phyloP scores from a whole-genome alignment of 2,888 invertebrate species.

The Loripinus fragilis region DNA sequence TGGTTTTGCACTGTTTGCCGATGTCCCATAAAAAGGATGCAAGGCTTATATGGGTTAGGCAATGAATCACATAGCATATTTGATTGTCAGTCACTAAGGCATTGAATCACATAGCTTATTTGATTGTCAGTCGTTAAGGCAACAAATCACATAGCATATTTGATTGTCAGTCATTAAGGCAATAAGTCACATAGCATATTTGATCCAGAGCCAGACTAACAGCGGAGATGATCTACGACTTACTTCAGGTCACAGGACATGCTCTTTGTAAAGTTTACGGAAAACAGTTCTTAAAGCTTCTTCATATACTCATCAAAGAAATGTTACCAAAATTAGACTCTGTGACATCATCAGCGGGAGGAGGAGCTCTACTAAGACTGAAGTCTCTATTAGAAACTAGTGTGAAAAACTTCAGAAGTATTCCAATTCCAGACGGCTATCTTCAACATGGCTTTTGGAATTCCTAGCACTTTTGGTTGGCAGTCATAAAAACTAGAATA shows the following conservation, averaged over 20 bases:
- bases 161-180: slow-evolving; percentile 92
- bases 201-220: slow-evolving; percentile 91
- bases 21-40: too few species aligned
- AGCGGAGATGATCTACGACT: slow-evolving; percentile 91
- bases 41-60: too few species aligned
- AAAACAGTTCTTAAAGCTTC: slow-evolving; percentile 91
- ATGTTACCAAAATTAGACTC: slow-evolving; percentile 89
- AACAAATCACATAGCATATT: slow-evolving; percentile 89
- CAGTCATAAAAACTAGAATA: too few species aligned
- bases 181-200: too few species aligned
- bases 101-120: too few species aligned
- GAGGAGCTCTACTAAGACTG: slow-evolving; percentile 91
- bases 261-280: slow-evolving; percentile 89
- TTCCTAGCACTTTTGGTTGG: slow-evolving; percentile 47
- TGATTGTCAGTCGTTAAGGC: slow-evolving; percentile 87
- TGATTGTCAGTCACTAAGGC: too few species aligned
- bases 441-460: slow-evolving; percentile 83
- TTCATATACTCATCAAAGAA: slow-evolving; percentile 87
- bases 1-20: too few species aligned
- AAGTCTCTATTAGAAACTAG: slow-evolving; percentile 90
- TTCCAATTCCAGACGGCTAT: slow-evolving; percentile 88
- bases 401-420: slow-evolving; percentile 86
- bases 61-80: too few species aligned
- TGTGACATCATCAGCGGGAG: slow-evolving; percentile 89
- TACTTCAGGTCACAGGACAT: slow-evolving; percentile 92